Evolutionary conservation across 2,888 invertebrate species (phyloP), one percentile per base, ranked within the genome.

Genomic region (Phania funesta): DNA sequence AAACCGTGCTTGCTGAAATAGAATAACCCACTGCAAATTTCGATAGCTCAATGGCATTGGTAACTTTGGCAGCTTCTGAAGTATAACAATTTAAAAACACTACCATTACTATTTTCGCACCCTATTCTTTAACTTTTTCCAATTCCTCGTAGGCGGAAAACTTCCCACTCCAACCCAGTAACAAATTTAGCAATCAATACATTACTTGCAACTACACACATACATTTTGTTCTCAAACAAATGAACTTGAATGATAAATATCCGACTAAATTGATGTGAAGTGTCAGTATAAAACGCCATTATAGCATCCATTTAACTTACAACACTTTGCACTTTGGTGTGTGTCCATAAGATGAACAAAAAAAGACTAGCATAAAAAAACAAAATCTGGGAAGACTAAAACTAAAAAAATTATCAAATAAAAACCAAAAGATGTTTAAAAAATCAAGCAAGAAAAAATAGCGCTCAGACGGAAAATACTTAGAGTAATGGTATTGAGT

Each of bases 241-340:
- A 82, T 82, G 70, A 82, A 82, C 78, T 74, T 75, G 82, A 83
- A 83, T 80, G 79, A 80, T 79, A 83, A 83, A 83, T 83, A 83
- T 83, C 67, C 79, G 20, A 80, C 73, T 80, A 76, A 76, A 83
- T 73, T 83, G 83, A 80, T 79, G 79, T 67, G 74, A 82, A 81
- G 76, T 84, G 81, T 79, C 81, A 84, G 84, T 76, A 84, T 79
- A 79, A 83, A 85, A 84, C 79, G 87, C 87, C 88, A 88, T 88
- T 88, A 88, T 87, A 86, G 86, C 86, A 86, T 86, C 87, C 88
- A 88, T 88, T 88, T 87, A 88, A 87, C 88, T 88, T 87, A 88
- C 88, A 88, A 86, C 88, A 86, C 85, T 88, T 88, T 88, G 88
- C 88, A 88, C 88, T 88, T 88, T 87, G 87, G 85, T 77, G 58